phyloP scores from a whole-genome alignment of 2,888 invertebrate species.

The Anaspis maculata region DNA sequence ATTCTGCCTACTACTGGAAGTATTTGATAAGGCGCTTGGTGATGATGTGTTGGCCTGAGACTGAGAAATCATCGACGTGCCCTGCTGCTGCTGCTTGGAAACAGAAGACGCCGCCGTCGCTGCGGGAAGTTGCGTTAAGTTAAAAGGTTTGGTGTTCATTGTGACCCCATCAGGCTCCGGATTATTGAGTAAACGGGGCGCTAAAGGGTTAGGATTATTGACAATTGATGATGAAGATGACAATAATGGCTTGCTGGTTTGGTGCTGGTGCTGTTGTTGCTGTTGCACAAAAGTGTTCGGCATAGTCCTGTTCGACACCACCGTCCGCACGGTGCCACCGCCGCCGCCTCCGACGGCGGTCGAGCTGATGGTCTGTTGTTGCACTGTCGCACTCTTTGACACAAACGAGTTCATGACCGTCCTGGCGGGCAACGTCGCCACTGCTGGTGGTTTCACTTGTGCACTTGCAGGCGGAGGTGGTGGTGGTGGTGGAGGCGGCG shows the following conservation, averaged over 20 bases:
- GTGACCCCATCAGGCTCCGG: constrained; percentile 8
- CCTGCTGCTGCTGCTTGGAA: too few species aligned
- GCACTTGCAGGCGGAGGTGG: neutral
- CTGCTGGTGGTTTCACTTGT: constrained; percentile 5
- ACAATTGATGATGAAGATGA: too few species aligned
- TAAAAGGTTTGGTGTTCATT: constrained; percentile 4
- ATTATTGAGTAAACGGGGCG: constrained; percentile 3
- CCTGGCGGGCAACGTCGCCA: constrained; percentile 6
- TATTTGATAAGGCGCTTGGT: constrained; percentile 33
- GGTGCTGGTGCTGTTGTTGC: too few species aligned
- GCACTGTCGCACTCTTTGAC: too few species aligned
- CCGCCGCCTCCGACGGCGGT: too few species aligned
- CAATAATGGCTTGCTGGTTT: too few species aligned
- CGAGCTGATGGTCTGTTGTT: too few species aligned
- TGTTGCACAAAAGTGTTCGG: constrained; percentile 7
- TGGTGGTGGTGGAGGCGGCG: neutral
- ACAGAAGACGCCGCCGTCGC: constrained; percentile 5
- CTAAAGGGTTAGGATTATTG: too few species aligned
- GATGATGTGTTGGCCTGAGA: constrained; percentile 28
- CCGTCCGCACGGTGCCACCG: constrained; percentile 7
- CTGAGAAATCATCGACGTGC: too few species aligned
- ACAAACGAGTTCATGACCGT: constrained; percentile 8
- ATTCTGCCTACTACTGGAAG: constrained; percentile 26
- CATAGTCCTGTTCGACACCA: constrained; percentile 4
- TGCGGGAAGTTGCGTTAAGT: neutral